Base-by-base conservation (phyloP, 2,113 vertebrate species). In the Gulo gulo region DNA sequence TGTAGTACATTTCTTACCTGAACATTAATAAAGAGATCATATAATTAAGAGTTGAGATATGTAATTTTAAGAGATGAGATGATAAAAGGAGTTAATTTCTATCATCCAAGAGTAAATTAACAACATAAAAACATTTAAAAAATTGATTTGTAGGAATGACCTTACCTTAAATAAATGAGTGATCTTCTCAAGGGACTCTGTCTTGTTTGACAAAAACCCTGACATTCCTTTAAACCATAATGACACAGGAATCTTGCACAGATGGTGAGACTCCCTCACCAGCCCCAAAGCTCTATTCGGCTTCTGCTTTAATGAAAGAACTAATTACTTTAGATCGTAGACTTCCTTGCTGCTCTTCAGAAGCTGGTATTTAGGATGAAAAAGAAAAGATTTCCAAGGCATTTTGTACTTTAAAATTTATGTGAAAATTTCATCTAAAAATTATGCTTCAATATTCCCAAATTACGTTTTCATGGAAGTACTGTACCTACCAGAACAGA, bases 281-380 rank as follows among this genome's bases (percentile, higher is more conserved):
- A 55, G 21, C 71, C 45, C 86, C 82, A 79, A 91, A 93, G 74
- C 88, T 88, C 94, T 63, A 24, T 45, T 82, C 36, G 24, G 20
- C 63, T 94, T 76, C 78, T 94, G 80, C 34, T 50, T 92, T 84
- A 78, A 88, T 81, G 71, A 85, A 94, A 81, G 76, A 97, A 88
- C n/a, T 71, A 89, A 96, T 78, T 88, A 47, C 15, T 93, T 93
- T 88, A 89, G 34, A 45, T 50, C 12, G 20, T 83, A 86, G 65
- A 73, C 24, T 82, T 91, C n/a, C 79, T 42, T 10, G 5, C 65
- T 82, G n/a, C 39, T 80, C 69, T 94, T 76, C 57, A 95, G 81
- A 88, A 55, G 24, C 12, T 87, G 50, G 31, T 82, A 87, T 55
- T 95, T 73, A 90, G 6, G 42, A 74, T 61, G 26, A 88, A n/a